Percentiles rank a stretch among this genome's conserved stretches.
Conservation (phyloP, 2,888 invertebrate species). For the Lasioglossum calceatum region DNA sequence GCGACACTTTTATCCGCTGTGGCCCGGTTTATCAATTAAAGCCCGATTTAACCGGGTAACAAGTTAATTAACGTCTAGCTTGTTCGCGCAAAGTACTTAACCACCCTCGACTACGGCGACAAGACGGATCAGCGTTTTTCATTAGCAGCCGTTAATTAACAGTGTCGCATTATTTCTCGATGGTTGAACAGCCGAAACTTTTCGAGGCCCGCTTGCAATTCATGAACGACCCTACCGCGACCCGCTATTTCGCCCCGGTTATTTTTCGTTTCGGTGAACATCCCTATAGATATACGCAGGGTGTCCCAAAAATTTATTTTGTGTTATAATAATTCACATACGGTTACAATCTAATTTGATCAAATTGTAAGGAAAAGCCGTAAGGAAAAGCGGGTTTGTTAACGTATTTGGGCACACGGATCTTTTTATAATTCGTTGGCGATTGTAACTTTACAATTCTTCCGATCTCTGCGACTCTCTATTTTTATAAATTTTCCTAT, state of each 20-base stretch:
- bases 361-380: too few species aligned
- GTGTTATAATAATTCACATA: too few species aligned
- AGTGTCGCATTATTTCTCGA: conserved; percentile 10
- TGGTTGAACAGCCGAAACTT: conserved; percentile 38
- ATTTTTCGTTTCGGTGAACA: neutral
- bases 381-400: too few species aligned
- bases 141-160: conserved; percentile 6
- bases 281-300: too few species aligned
- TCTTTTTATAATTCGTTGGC: too few species aligned
- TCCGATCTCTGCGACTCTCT: too few species aligned
- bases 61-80: conserved; percentile 28
- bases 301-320: too few species aligned
- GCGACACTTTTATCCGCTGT: conserved; percentile 2
- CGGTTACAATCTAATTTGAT: too few species aligned
- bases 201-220: conserved; percentile 1
- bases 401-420: too few species aligned
- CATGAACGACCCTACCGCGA: neutral
- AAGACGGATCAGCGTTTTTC: conserved; percentile 10
- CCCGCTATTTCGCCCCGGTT: neutral
- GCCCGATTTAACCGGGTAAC: conserved; percentile 26
- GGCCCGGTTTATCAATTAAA: conserved; percentile 27
- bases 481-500: too few species aligned
- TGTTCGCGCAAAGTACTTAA: conserved; percentile 14
- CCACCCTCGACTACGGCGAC: neutral
- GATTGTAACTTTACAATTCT: too few species aligned